Evolutionary conservation across 2,113 vertebrate genomes (phyloP).

Genomic region (Manacus vitellinus): DNA sequence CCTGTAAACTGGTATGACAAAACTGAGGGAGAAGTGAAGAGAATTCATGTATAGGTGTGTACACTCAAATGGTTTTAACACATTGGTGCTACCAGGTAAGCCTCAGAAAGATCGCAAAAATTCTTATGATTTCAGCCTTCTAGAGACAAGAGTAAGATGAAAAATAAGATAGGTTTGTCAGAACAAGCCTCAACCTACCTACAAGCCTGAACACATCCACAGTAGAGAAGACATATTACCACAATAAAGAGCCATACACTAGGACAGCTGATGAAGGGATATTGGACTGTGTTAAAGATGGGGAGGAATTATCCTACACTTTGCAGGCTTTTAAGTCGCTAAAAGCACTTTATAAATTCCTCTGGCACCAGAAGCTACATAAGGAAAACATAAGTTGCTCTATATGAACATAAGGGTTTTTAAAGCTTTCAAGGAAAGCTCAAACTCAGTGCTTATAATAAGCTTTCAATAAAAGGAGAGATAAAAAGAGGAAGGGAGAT

Average conservation of each 20-base stretch:
- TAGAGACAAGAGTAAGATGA: neutral
- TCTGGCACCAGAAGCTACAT: conserved; percentile 45
- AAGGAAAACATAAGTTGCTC: conserved; percentile 44
- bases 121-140: neutral
- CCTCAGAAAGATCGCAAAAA: neutral
- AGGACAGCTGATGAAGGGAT: neutral
- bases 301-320: neutral
- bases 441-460: neutral
- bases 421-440: conserved; percentile 48
- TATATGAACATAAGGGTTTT: neutral
- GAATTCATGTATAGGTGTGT: neutral
- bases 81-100: neutral
- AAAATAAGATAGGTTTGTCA: neutral
- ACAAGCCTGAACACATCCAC: neutral
- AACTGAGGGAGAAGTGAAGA: neutral
- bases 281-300: neutral
- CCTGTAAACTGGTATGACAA: neutral
- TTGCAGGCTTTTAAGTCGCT: neutral
- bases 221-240: neutral
- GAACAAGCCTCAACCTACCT: neutral
- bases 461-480: conserved; percentile 3
- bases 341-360: conserved; percentile 40
- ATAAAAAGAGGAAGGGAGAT: conserved; percentile 18
- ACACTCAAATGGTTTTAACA: neutral
- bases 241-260: neutral